phyloP scores from a whole-genome alignment of 2,888 invertebrate genomes.

The Brenthis daphne region DNA sequence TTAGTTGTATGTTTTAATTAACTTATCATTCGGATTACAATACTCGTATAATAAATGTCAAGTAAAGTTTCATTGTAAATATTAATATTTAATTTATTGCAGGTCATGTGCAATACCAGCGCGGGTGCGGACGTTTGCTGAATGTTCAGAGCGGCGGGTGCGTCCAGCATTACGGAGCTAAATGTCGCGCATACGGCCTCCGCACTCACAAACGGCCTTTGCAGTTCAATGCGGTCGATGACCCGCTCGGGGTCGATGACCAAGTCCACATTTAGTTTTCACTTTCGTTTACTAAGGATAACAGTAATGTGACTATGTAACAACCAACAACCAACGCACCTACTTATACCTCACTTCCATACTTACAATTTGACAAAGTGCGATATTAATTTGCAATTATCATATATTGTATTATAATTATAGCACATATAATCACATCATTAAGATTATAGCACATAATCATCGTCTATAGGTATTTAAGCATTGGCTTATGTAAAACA shows the following conservation, averaged over 20 bases:
- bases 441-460: too few species aligned
- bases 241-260: conserved; percentile 74
- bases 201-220: conserved; percentile 81
- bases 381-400: conserved; percentile 1
- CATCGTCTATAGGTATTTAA: not conserved
- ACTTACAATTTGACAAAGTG: conserved; percentile 28
- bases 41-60: not conserved
- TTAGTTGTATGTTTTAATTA: too few species aligned
- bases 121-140: conserved; percentile 45
- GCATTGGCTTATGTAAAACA: not conserved
- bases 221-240: conserved; percentile 80
- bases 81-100: conserved; percentile 32
- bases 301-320: conserved; percentile 73
- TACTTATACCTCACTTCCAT: conserved; percentile 47
- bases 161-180: conserved; percentile 60
- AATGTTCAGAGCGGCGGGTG: conserved; percentile 49
- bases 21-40: not conserved
- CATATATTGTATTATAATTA: not conserved
- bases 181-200: conserved; percentile 78
- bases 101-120: conserved; percentile 56
- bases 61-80: conserved; percentile 34
- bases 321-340: conserved; percentile 50
- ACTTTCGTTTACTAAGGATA: conserved; percentile 82
- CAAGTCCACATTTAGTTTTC: conserved; percentile 79
- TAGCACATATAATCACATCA: not conserved